Evolutionary conservation across 2,113 vertebrate genomes (phyloP).

Genomic region (Eupsittula cactorum): DNA sequence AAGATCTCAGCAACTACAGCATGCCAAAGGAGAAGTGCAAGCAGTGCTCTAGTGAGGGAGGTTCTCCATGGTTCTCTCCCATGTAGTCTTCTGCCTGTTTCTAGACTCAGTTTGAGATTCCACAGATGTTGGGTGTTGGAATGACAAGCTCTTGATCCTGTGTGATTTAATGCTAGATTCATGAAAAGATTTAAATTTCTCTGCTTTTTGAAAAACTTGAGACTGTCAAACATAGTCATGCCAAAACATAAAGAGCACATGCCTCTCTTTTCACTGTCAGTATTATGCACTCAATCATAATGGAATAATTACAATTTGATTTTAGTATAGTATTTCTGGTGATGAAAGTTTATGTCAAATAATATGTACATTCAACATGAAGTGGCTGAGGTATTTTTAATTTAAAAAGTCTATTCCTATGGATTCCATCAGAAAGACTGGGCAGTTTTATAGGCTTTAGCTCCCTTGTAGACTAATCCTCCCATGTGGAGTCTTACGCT

Average conservation of each 20-base stretch:
- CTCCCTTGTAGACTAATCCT: not conserved
- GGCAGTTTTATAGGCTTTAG: not conserved
- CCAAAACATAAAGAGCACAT: not conserved
- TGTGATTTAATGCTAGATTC: not conserved
- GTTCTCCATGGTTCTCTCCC: not conserved
- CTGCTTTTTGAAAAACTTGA: not conserved
- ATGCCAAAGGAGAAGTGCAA: not conserved
- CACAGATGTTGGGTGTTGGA: not conserved
- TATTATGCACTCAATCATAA: not conserved
- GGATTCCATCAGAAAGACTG: not conserved
- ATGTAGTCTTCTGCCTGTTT: not conserved
- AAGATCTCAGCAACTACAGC: not conserved
- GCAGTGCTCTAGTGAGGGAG: not conserved
- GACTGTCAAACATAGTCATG: not conserved
- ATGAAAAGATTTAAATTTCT: not conserved
- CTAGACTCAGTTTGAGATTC: not conserved
- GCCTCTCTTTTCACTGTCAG: not conserved
- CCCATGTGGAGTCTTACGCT: not conserved
- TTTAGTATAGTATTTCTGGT: not conserved
- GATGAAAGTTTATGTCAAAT: not conserved
- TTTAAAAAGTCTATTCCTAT: not conserved
- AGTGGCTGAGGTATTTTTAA: not conserved
- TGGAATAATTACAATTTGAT: not conserved
- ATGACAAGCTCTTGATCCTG: not conserved
- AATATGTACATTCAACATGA: not conserved